Percentiles rank a stretch among this genome's conserved stretches.
phyloP scores from a whole-genome alignment of 2,797 vertebrate genomes.

The Molossus molossus region DNA sequence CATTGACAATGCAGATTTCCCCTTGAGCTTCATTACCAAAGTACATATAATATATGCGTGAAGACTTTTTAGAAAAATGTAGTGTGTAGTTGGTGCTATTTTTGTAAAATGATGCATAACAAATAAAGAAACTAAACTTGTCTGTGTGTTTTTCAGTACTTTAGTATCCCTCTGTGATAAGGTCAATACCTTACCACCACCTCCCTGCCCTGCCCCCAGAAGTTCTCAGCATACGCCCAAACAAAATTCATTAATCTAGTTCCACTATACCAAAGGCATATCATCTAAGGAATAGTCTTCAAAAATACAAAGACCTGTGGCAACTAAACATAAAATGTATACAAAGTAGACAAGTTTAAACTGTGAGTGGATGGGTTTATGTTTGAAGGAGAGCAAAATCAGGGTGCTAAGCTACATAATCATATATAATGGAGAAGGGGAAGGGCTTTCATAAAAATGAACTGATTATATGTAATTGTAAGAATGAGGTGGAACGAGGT shows the following conservation, averaged over 20 bases:
- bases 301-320: not conserved
- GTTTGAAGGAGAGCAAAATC: not conserved
- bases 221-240: not conserved
- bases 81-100: not conserved
- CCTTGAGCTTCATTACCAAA: not conserved
- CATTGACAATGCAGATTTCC: no score
- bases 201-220: not conserved
- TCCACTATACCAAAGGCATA: not conserved
- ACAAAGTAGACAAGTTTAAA: not conserved
- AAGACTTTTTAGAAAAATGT: not conserved
- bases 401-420: not conserved
- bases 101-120: not conserved
- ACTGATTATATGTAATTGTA: not conserved
- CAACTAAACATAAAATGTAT: not conserved
- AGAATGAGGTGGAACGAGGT: no score
- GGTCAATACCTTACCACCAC: not conserved
- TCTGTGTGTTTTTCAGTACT: not conserved
- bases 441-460: not conserved
- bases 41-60: not conserved
- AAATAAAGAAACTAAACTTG: not conserved
- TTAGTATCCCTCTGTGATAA: not conserved
- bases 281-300: not conserved
- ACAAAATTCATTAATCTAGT: not conserved
- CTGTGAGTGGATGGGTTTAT: not conserved
- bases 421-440: not conserved